Evolutionary conservation across 2,888 invertebrate species (phyloP), one percentile per base, ranked within the genome.

Genomic region (Zhuqinia jingwanae): DNA sequence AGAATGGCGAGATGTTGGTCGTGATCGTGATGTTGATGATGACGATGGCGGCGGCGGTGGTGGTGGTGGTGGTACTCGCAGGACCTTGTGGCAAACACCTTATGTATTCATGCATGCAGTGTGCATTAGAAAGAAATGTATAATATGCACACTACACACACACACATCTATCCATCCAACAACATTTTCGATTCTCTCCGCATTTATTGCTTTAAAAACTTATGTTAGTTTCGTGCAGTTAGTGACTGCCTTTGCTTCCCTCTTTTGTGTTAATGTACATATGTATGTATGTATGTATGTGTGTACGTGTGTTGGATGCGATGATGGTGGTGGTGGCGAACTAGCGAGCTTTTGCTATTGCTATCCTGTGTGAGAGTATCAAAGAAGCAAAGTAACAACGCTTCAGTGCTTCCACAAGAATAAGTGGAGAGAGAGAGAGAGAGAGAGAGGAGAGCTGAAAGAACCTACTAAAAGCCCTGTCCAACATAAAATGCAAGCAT

Each of bases 61-160:
- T 75, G 85, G 85, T 42, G 77, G 80, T 50, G 85, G 85, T 86
- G 80, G 76, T 86, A 70, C 85, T 85, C 85, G 53, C 82, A 87
- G 87, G 87, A 87, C 87, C 87, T 87, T 87, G 87, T 87, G 87
- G 87, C 87, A 77, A 82, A 82, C 82, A 87, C 77, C 82, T 82
- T 87, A 82, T 82, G 78, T 78, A 87, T 87, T 82, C 82, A 87
- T 58, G 70, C 81, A 65, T 60, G 53, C 22, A 81, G 85, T 47
- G 86, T 80, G 81, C 81, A 81, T 60, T 70, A 60, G 58, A 60
- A 60, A 45, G 20, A 77, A 13, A 60, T 13, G 13, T 77, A 36
- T 8, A 36, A 36, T 36, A 17, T 47, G 63, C 27, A n/a, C 10
- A 77, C 42, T 27, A 20, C 70, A 56, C 80, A 78, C 50, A 78